Base-by-base conservation (phyloP, 92 coral and sea anemone genomes). In the Epizoanthus fatuus region DNA sequence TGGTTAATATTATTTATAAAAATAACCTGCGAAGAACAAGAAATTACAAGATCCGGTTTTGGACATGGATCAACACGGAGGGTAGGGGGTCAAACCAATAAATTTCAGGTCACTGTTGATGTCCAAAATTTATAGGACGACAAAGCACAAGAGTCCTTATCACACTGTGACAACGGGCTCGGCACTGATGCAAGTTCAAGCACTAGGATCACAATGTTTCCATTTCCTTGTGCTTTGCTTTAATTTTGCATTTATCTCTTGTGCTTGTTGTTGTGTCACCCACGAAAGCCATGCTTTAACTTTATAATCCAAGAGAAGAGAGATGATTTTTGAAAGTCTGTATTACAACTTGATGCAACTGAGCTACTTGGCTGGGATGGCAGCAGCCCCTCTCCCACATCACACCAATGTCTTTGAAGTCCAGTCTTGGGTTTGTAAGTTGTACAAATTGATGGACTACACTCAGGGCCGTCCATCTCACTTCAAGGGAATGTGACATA, bases 341-440 rank as follows among this genome's bases (percentile, higher is more conserved):
- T n/a, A 60, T 55, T 3, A 77, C 82, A 17, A 77, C 63, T 38
- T 77, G 20, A 69, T 70, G 82, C 70, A 77, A 20, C 40, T 40
- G 82, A 5, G 57, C 82, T 7, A 94, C 93, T 69, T 92, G 93
- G 47, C 68, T 62, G 7, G 90, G 17, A 45, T 76, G 74, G 29
- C 92, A 86, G 78, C 95, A 91, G 11, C 89, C 97, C 55, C 84
- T 86, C 79, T 92, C 89, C 51, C 86, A 86, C 88, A 92, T 84
- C 7, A 72, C 56, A 6, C 40, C 40, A 15, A 92, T 69, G 3
- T 79, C 53, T 49, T 42, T 54, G 8, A 83, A 49, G 47, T 89
- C 70, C 37, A 78, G 89, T 16, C 45, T 73, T 44, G 87, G 64
- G 52, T 89, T 80, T 47, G 67, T 74, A 73, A 94, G 91, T 79